Conservation (phyloP, 2,113 vertebrate species). For the Elgaria multicarinata region DNA sequence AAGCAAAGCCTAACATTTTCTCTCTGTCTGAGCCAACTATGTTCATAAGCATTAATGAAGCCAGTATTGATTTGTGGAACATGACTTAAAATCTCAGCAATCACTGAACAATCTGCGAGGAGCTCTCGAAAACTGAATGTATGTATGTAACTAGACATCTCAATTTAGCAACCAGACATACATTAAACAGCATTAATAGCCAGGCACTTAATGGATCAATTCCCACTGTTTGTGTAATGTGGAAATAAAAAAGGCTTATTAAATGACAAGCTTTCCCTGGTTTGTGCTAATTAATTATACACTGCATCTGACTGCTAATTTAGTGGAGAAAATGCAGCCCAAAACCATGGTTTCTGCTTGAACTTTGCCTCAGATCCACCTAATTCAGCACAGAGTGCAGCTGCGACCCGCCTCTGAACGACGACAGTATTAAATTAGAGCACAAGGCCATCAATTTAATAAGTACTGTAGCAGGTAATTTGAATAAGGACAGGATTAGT, state of each 20-base stretch:
- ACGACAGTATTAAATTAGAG: slow-evolving; percentile 96
- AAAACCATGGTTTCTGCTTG: slow-evolving; percentile 87
- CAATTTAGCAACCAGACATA: slow-evolving; percentile 90
- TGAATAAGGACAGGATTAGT: slow-evolving; percentile 99
- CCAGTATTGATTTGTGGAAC: slow-evolving; percentile 80
- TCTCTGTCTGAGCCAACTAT: slow-evolving; percentile 59
- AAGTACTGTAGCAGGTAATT: slow-evolving; percentile 96
- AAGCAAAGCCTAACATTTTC: slow-evolving; percentile 21
- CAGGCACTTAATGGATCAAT: slow-evolving; percentile 93
- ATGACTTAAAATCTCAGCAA: slow-evolving; percentile 79
- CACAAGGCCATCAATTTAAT: slow-evolving; percentile 97
- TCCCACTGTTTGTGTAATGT: slow-evolving; percentile 92
- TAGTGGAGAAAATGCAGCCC: slow-evolving; percentile 89
- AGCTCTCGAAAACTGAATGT: slow-evolving; percentile 77
- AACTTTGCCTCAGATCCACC: slow-evolving; percentile 91
- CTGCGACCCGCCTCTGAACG: slow-evolving; percentile 86
- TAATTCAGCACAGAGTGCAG: slow-evolving; percentile 88
- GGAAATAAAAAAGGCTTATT: slow-evolving; percentile 89
- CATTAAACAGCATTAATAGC: slow-evolving; percentile 94
- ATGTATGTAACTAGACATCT: slow-evolving; percentile 85
- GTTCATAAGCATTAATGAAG: slow-evolving; percentile 77
- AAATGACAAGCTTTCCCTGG: slow-evolving; percentile 96
- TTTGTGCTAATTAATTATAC: slow-evolving; percentile 95
- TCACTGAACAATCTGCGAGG: slow-evolving; percentile 76
- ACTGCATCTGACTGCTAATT: slow-evolving; percentile 91